Evolutionary conservation across 2,888 invertebrate species (phyloP), one percentile per base, ranked within the genome.

Genomic region (Ophioninae sp.): DNA sequence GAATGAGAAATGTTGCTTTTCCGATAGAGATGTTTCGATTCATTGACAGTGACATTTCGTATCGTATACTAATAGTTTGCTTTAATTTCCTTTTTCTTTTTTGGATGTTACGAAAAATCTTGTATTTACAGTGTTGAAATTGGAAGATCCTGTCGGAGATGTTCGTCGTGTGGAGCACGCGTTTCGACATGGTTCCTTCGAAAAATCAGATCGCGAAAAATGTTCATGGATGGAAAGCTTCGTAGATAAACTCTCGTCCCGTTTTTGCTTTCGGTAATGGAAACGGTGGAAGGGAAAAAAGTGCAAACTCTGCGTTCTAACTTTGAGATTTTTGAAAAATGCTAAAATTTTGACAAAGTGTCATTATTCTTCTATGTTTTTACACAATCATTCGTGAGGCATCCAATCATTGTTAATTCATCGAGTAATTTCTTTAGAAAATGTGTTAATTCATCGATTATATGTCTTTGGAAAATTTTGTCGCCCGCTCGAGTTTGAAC

Each of bases 91-190:
- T 69, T 56, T 37, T 57, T 61, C 37, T 37, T 76, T 78, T 13
- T 70, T 68, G 64, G 76, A 59, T 76, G 50, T 80, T 73, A 77
- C 69, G 83, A 83, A 83, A 79, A 83, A 65, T 50, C 65, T 70
- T 56, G 64, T 84, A 81, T 85, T 83, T 83, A 85, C 85, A 85
- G 41, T 72, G 57, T 68, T 81, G 65, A 81, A 81, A 79, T 79
- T 82, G 85, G 81, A 83, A 85, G 74, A 81, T 83, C 76, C 84
- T 87, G 85, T 82, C 84, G 84, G 86, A 87, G 86, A 86, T 73
- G 82, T 79, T 82, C 78, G 85, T 84, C n/a, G 20, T n/a, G n/a
- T 65, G 30, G 8, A 59, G n/a, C 20, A 21, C 64, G 30, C 13
- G 17, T 50, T 20, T 57, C 30, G 20, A 73, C n/a, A 21, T 5